Percentiles rank a stretch among this genome's conserved stretches.
Conservation (phyloP, 2,888 invertebrate species). For the Calliphora vomitoria region DNA sequence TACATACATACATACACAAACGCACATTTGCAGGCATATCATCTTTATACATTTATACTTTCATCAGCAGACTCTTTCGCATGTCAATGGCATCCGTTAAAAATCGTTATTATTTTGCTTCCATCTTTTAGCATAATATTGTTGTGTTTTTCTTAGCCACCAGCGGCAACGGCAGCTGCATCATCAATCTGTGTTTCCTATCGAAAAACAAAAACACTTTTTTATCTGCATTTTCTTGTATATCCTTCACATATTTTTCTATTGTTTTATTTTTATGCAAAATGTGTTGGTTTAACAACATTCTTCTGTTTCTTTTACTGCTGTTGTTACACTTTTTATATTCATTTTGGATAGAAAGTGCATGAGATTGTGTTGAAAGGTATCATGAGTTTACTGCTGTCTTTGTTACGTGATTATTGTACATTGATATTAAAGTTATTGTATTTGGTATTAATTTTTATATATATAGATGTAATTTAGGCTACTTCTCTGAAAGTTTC, state of each 20-base stretch:
- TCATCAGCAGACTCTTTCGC: not conserved
- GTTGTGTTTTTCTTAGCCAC: slow-evolving; percentile 14
- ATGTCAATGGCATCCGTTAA: slow-evolving; percentile 62
- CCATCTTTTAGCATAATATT: slow-evolving; percentile 50
- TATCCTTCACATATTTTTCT: not conserved
- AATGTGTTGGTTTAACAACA: slow-evolving; percentile 61
- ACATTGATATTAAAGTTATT: not conserved
- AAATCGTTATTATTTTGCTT: slow-evolving; percentile 48
- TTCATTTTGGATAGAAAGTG: slow-evolving; percentile 18
- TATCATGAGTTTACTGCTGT: not conserved
- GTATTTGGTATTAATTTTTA: not conserved
- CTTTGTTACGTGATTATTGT: not conserved
- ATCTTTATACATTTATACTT: not conserved
- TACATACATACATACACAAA: not conserved
- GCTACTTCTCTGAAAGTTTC: too few relatives aligned
- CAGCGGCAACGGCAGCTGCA: not conserved
- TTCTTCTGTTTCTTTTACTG: slow-evolving; percentile 48
- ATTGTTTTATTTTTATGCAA: slow-evolving; percentile 46
- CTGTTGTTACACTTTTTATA: not conserved
- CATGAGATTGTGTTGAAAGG: not conserved
- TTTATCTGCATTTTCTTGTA: slow-evolving; percentile 19
- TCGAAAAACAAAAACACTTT: slow-evolving; percentile 8
- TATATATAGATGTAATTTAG: too few relatives aligned
- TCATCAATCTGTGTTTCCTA: slow-evolving; percentile 55
- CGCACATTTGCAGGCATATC: not conserved